Base-by-base conservation (phyloP, 53 echinoderm and acorn worm species). In the Stichopus horrens region DNA sequence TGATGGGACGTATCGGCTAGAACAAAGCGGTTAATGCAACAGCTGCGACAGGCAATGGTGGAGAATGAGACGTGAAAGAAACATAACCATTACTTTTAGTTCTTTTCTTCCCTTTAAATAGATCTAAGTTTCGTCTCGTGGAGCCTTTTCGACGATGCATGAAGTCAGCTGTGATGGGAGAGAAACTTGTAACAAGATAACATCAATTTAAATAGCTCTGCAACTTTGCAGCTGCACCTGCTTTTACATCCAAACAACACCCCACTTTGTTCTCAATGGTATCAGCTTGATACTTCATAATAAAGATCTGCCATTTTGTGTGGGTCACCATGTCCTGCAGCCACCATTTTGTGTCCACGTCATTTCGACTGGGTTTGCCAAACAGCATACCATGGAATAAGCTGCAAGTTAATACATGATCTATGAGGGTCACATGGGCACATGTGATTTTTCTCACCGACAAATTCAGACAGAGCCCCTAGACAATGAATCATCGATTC, bases 81-180 rank as follows among this genome's bases (percentile, higher is more conserved):
- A 71, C 6, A 23, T 56, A 55, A 74, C 21, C 54, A 51, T 87
- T 74, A 87, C 75, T 87, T 87, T 87, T 87, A 55, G 87, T 75
- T 87, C 87, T 74, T 87, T 87, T 74, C 75, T 87, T 74, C 74
- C 87, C 75, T 55, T 74, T 74, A 87, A 87, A 87, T 14, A 87
- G 75, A 74, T 75, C 75, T 74, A 74, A 55, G 54, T 87, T 87
- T 57, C 87, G 54, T 58, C 75, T 87, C 21, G 87, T 74, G 71
- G 87, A 87, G 55, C 75, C 74, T 54, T 58, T 74, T 73, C 87
- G 87, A 53, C 87, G 74, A 23, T 75, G 87, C 87, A 87, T 87
- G 74, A 87, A 87, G 87, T 87, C 87, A 55, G 87, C 87, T 87
- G 87, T 87, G 55, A 56, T 73, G 55, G 75, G 75, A 74, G 83